phyloP scores from a whole-genome alignment of 2,888 invertebrate genomes.

The Tridacna gigas region DNA sequence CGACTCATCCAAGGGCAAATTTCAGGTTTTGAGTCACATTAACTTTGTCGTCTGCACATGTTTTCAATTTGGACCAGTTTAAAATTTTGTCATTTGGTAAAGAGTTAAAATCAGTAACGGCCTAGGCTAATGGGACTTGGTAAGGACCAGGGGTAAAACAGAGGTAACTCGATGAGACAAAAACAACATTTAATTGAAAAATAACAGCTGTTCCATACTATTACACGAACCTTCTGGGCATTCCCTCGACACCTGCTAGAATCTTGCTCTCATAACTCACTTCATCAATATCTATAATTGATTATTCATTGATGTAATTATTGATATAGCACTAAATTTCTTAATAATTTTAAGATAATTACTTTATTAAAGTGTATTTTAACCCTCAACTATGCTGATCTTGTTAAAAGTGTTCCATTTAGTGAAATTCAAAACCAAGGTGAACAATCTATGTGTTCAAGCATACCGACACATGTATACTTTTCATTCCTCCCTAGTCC shows the following conservation, averaged over 20 bases:
- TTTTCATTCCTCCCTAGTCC: background rate
- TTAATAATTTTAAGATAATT: background rate
- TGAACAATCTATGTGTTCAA: background rate
- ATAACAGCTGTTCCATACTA: conserved; percentile 76
- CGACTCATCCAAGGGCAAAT: no score
- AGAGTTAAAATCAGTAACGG: no score
- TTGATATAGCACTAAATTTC: background rate
- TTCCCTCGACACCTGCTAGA: conserved; percentile 33
- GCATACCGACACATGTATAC: background rate
- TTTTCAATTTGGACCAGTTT: no score
- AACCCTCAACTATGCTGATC: conserved; percentile 7
- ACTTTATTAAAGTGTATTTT: background rate
- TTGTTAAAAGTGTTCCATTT: background rate
- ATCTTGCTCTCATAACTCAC: background rate
- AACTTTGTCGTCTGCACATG: no score
- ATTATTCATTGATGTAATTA: background rate
- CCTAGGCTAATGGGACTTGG: no score
- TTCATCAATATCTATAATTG: background rate
- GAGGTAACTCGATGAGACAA: conserved; percentile 50
- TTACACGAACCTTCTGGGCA: conserved; percentile 60
- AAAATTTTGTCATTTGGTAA: no score
- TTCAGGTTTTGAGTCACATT: no score
- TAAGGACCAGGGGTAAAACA: no score
- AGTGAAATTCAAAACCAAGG: background rate
- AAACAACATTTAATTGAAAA: conserved; percentile 81